Evolutionary conservation across 1,140 invertebrate species (phyloP).

Genomic region (Augochlora pura): DNA sequence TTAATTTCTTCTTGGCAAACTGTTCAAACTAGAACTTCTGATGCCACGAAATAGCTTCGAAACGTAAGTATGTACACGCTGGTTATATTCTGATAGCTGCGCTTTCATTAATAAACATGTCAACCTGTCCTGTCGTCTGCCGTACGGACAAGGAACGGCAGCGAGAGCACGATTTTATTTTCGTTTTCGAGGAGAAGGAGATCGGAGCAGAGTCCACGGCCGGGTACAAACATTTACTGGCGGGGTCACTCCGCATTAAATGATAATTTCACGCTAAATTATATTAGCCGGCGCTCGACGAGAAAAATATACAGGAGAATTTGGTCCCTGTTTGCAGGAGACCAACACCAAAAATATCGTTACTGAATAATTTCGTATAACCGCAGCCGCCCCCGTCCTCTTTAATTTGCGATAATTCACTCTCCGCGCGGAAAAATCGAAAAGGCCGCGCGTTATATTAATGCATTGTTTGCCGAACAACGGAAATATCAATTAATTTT

Average conservation of each 20-base stretch:
- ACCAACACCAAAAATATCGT: slow-evolving; percentile 12
- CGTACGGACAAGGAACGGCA: not conserved
- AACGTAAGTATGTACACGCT: too few relatives aligned
- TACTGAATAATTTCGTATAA: not conserved
- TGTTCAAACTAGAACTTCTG: too few relatives aligned
- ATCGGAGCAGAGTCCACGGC: not conserved
- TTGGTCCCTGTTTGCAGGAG: not conserved
- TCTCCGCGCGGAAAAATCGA: not conserved
- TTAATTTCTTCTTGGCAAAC: too few relatives aligned
- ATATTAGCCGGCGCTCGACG: not conserved
- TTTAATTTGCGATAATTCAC: slow-evolving; percentile 3
- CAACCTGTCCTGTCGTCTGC: too few relatives aligned
- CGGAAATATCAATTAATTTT: slow-evolving; percentile 25
- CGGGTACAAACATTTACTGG: not conserved
- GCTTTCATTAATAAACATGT: too few relatives aligned
- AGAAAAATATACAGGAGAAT: not conserved
- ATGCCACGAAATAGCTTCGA: too few relatives aligned
- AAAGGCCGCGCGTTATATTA: not conserved
- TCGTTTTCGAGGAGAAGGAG: not conserved
- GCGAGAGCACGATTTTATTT: not conserved
- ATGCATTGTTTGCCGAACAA: slow-evolving; percentile 11
- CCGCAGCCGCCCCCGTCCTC: too few relatives aligned
- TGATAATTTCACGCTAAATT: slow-evolving; percentile 26
- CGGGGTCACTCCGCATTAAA: slow-evolving; percentile 14
- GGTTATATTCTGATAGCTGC: too few relatives aligned